Evolutionary conservation across 2,888 invertebrate genomes (phyloP), one percentile per base, ranked within the genome.

Genomic region (Drosophila pullipes): DNA sequence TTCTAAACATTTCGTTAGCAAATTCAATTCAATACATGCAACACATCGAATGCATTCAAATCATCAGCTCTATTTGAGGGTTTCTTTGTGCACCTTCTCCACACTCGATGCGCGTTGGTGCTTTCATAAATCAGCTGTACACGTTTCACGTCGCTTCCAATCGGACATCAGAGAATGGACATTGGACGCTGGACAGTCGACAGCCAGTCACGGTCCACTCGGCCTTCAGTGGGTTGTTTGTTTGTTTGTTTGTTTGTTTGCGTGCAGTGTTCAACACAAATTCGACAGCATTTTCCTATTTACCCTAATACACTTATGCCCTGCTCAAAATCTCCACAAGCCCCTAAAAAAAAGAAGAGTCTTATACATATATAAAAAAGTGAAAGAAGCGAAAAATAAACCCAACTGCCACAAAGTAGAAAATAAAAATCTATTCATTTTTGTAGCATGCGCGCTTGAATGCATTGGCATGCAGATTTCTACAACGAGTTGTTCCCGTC

Each of bases 381-480:
- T 16, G 4, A 30, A 55, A 28, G 31, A 41, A 52, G 16, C 37
- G 28, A 13, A 55, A 50, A 55, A 65, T 54, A 69, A 39, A n/a
- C 52, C 53, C 73, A 52, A 75, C 65, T 78, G 77, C 74, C 80
- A 81, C 75, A 78, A 78, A 78, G 69, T 76, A 67, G 82, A 74
- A 74, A 68, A 81, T 79, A 79, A 76, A 76, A 74, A 80, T 80
- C 73, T 76, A 80, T 80, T 47, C 49, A 49, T 55, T 65, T 71
- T 74, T 67, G 37, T 37, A 41, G 67, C 44, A 58, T 66, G 82
- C 47, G 18, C 55, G 61, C 44, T 55, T 61, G 76, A 60, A 78
- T 80, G 81, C 73, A 79, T 80, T 69, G 76, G 69, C 69, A 73
- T 79, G 71, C 66, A 72, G 79, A 80, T 78, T 62, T 75, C 61